Percentiles rank a stretch among this genome's conserved stretches.
Conservation (phyloP, 2,888 invertebrate genomes). For the Meandrusa payeni region DNA sequence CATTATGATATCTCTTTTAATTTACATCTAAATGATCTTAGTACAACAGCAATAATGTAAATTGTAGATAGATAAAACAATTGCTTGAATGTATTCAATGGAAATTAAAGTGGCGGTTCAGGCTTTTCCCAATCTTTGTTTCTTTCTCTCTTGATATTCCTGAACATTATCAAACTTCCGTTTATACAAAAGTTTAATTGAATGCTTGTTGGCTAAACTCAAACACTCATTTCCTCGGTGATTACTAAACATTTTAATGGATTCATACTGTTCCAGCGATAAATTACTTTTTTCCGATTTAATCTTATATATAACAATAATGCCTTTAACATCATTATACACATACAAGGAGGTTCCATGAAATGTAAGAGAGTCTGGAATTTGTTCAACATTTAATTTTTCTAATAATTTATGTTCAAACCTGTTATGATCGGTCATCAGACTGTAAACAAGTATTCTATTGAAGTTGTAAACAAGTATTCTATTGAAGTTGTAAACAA, state of each 20-base stretch:
- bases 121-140: constrained; percentile 82
- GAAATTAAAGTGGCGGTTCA: constrained; percentile 33
- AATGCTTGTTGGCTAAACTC: constrained; percentile 39
- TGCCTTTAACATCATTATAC: constrained; percentile 49
- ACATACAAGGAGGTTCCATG: constrained; percentile 56
- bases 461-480: constrained; percentile 74
- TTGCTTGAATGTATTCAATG: neutral
- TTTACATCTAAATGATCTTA: neutral
- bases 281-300: constrained; percentile 42
- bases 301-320: constrained; percentile 52
- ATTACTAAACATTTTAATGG: constrained; percentile 47
- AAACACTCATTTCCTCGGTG: constrained; percentile 26
- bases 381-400: constrained; percentile 55
- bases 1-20: no score
- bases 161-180: constrained; percentile 90
- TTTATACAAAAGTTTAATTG: constrained; percentile 84
- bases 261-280: constrained; percentile 34
- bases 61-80: no score
- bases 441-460: constrained; percentile 66
- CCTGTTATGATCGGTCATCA: constrained; percentile 44
- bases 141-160: constrained; percentile 89
- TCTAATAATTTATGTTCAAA: constrained; percentile 49
- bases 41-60: no score
- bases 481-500: no score
- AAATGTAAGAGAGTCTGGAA: constrained; percentile 64